Base-by-base conservation (phyloP, 2,797 vertebrate species). In the Tokudaia tokunoshimensis region DNA sequence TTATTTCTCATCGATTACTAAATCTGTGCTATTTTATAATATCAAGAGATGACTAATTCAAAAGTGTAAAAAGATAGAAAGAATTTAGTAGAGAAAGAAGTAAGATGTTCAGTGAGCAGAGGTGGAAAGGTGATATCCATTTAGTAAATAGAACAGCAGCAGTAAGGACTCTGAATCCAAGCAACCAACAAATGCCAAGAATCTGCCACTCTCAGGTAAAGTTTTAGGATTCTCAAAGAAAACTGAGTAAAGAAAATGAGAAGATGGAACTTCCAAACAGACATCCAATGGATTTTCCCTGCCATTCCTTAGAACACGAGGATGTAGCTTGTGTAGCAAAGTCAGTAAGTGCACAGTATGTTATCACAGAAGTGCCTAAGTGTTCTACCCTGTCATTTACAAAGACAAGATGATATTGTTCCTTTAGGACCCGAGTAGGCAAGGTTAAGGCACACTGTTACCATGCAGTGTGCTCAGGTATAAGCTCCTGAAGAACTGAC, bases 181-280 rank as follows among this genome's bases (percentile, higher is more conserved):
- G 6, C 24, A 59, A 89, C 76, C 29, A 92, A 92, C 88, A 3
- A 9, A 91, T 79, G 63, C 12, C 83, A 85, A 52, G 31, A 79
- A 55, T 65, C 37, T 76, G 6, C 85, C 76, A 65, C 15, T 95
- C 3, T 89, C n/a, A 87, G 8, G 9, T 79, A 80, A 92, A 19
- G 22, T 8, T 20, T 88, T 94, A 50, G 11, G 2, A 87, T 29
- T 61, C n/a, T 89, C 41, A 79, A 86, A 96, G 70, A 84, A 91
- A 88, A 91, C 50, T 61, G 50, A 79, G 4, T 61, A 31, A 17
- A 79, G 55, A 75, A 89, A 89, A 34, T 87, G 2, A 92, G 65
- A 79, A 88, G 31, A 81, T 29, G 79, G 29, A 92, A 91, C 24
- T 13, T 37, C 7, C 4, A 94, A 89, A 76, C 31, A 70, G 2